Evolutionary conservation across 2,888 invertebrate genomes (phyloP), one percentile per base, ranked within the genome.

Genomic region (Myopa tessellatipennis): DNA sequence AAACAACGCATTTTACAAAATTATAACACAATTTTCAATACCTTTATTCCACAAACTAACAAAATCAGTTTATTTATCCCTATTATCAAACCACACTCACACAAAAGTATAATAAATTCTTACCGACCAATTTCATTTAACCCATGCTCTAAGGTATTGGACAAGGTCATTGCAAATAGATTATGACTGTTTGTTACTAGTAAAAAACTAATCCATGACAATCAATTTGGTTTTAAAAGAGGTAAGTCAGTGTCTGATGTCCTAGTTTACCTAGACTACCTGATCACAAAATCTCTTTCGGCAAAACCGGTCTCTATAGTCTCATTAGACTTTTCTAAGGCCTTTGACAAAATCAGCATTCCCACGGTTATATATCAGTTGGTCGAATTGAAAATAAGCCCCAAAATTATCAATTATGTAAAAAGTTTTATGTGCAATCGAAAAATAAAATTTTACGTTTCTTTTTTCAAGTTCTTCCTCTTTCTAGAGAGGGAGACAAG

Each of bases 91-190:
- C 80, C 68, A 8, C 58, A 77, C 10, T 18, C 65, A 6, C 78
- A 81, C 10, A 80, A 81, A 68, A 77, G 78, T 12, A 8, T 10
- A 1, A 61, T 75, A 6, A 73, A 74, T 8, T 82, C 81, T 4
- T 80, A 81, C 65, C 76, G 81, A 3, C 81, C 80, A 0, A 81
- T 81, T 8, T 80, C 79, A 8, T 77, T 79, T 0, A 81, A 82
- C 38, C 71, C 78, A n/a, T 80, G 80, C 74, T 36, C 80, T 10
- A 81, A 82, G 79, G 4, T 80, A 3, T 36, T 82, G 1, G 79
- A 79, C 26, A 81, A 80, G 77, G 79, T 77, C 8, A 74, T 76
- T 4, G 74, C 78, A 0, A 79, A 79, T 10, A 55, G 76, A 10
- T 55, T 79, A 36, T 74, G 77, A 77, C 80, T 79, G 79, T 79